Percentiles rank a stretch among this genome's conserved stretches.
These are phyloP conservation scores for Nineta flava DNA, from an alignment of 2,888 invertebrate species.

Conservation along the genomic window DNA sequence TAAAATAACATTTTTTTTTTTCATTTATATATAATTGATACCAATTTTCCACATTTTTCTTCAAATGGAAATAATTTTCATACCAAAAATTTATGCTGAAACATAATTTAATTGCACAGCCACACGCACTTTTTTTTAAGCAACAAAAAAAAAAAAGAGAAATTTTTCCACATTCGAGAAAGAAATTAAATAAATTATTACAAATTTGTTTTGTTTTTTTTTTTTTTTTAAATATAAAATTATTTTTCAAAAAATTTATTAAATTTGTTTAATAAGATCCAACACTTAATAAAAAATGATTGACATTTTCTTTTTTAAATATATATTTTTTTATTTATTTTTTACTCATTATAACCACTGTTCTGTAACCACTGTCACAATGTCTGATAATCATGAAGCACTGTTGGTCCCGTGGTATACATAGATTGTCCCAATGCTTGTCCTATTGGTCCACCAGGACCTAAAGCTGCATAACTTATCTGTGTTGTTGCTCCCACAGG, in stretches of 20 bases:
- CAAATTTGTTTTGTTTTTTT: not conserved
- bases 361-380: constrained; percentile 29
- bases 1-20: not conserved
- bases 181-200: not conserved
- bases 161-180: not conserved
- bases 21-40: not conserved
- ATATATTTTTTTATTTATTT: not conserved
- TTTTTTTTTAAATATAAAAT: not conserved
- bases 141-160: not conserved
- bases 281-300: not conserved
- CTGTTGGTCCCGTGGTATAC: constrained; percentile 22
- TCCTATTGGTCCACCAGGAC: constrained; percentile 13
- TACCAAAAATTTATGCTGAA: not conserved
- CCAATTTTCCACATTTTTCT: not conserved
- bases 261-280: too few relatives aligned
- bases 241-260: too few relatives aligned
- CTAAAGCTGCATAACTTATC: constrained; percentile 13
- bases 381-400: constrained; percentile 28
- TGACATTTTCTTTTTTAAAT: not conserved
- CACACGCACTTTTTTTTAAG: not conserved
- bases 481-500: constrained; percentile 13
- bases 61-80: not conserved
- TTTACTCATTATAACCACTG: constrained; percentile 5
- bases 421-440: constrained; percentile 23
- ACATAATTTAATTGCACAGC: too few relatives aligned